Evolutionary conservation across 1,140 invertebrate genomes (phyloP).

Genomic region (Drosophila funebris): DNA sequence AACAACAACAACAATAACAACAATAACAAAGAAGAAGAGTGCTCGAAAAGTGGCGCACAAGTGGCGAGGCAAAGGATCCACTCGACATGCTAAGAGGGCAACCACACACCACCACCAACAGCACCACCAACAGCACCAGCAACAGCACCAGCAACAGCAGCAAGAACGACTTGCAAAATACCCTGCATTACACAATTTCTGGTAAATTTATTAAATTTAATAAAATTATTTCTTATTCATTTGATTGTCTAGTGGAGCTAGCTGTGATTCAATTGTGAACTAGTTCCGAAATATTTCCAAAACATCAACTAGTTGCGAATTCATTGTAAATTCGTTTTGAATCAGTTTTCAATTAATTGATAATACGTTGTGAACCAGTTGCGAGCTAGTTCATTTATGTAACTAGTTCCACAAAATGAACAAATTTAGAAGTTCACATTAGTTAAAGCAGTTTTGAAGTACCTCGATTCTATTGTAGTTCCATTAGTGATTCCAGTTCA

Average conservation of each 20-base stretch:
- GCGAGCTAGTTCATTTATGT: no score
- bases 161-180: neutral
- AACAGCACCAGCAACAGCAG: neutral
- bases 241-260: no score
- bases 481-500: no score
- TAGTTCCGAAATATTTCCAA: no score
- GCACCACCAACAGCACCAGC: neutral
- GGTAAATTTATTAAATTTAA: no score
- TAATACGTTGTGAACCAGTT: neutral
- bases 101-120: slow-evolving; percentile 25
- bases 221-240: no score
- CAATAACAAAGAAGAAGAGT: slow-evolving; percentile 20
- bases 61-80: slow-evolving; percentile 60
- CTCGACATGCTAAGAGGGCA: slow-evolving; percentile 53
- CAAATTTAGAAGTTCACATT: no score
- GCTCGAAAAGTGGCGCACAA: slow-evolving; percentile 52
- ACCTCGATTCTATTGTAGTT: no score
- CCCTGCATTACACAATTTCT: neutral
- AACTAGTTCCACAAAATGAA: no score
- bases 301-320: neutral
- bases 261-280: no score
- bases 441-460: no score
- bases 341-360: no score
- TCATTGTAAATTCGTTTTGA: neutral
- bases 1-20: slow-evolving; percentile 11